Percentiles rank a stretch among this genome's conserved stretches.
Evolutionary conservation across 2,113 vertebrate genomes (phyloP).

Genomic region (Rhinoderma darwinii): DNA sequence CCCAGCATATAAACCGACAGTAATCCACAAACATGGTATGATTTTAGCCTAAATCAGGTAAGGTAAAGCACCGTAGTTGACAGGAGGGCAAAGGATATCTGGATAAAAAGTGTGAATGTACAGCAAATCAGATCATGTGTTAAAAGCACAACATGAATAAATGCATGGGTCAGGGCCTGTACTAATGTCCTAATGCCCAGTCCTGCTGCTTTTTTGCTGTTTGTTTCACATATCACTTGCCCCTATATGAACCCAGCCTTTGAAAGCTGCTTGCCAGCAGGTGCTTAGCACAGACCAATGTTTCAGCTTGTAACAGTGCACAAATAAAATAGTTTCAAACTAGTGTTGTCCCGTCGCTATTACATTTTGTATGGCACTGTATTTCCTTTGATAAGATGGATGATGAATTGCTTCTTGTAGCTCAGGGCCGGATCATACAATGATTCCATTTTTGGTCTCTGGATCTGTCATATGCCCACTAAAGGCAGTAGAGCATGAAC

Average conservation of each 20-base stretch:
- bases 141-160: neutral
- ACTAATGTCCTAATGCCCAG: too few species aligned
- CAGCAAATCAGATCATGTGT: neutral
- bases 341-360: constrained; percentile 21
- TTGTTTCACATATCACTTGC: neutral
- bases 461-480: constrained; percentile 43
- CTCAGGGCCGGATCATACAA: constrained; percentile 5
- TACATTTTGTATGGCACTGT: constrained; percentile 22
- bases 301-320: neutral
- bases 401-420: constrained; percentile 17
- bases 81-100: neutral
- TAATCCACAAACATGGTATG: too few species aligned
- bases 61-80: neutral
- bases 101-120: neutral
- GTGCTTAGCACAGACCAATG: neutral
- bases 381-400: constrained; percentile 28
- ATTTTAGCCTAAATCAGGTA: neutral
- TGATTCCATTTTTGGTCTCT: constrained; percentile 44
- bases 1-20: too few species aligned
- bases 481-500: constrained; percentile 19
- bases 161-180: neutral
- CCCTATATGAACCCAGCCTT: neutral
- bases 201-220: neutral
- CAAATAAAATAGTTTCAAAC: neutral
- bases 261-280: neutral